Base-by-base conservation (phyloP, 2,113 vertebrate genomes). In the Nanger granti region DNA sequence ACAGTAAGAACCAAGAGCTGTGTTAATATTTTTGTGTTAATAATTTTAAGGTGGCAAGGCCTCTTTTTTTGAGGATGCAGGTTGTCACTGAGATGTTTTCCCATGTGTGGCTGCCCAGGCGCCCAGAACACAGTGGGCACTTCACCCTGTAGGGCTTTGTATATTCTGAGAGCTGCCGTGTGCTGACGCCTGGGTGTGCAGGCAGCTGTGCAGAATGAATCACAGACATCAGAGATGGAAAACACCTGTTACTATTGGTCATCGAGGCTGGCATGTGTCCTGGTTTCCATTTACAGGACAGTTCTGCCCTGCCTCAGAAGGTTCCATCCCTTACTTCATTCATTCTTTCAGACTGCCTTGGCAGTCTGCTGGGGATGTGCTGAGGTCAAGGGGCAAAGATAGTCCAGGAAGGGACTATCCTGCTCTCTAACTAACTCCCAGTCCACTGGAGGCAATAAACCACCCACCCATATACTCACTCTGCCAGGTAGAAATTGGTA, bases 181-280 rank as follows among this genome's bases (percentile, higher is more conserved):
- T 76, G 86, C 91, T 22, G 41, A 52, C 28, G 20, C 83, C 66
- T 54, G 5, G 20, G 57, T 73, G 93, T 18, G 92, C 69, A 24
- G 52, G 57, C 94, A 86, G 82, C 96, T 93, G 88, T 88, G 94
- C 89, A 26, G 89, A 76, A 59, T 95, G 94, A 93, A 89, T 97
- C 97, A 96, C 91, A 20, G 93, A 86, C 29, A 37, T 49, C 76
- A 12, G 60, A 73, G 93, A 90, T 11, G 97, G 93, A 88, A 92
- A 92, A 95, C 98, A 98, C 98, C 97, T 98, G 97, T 98, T 97
- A 66, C 97, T 89, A 89, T 60, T 13, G 97, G 93, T 97, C 97
- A 49, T 41, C 87, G 2, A 88, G 92, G 80, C 93, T 20, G 94
- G 91, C 69, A 7, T 4, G 37, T 15, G 9, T 55, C 57, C 92